These are phyloP conservation scores for Argopecten irradians DNA, from an alignment of 1,140 invertebrate species.

Conservation along the genomic window DNA sequence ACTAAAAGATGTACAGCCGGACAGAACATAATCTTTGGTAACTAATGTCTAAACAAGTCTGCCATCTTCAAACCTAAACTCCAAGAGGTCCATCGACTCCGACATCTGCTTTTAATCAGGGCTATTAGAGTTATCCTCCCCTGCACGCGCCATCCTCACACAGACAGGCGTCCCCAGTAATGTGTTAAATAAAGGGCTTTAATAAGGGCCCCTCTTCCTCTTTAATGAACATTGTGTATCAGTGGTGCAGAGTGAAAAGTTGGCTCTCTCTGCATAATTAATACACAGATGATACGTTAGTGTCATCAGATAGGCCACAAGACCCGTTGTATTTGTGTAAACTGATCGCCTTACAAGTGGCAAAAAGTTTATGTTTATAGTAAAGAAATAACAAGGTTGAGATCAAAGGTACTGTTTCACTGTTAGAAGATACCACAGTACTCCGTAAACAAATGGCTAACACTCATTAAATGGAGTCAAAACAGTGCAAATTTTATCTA, in stretches of 20 bases:
- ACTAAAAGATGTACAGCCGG: background rate
- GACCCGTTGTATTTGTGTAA: background rate
- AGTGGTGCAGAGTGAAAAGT: background rate
- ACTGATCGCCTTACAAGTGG: background rate
- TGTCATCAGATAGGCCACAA: background rate
- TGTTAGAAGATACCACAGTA: background rate
- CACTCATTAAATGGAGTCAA: background rate
- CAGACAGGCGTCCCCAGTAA: background rate
- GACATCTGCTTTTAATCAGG: background rate
- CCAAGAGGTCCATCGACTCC: background rate
- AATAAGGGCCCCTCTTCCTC: background rate
- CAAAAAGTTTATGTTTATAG: background rate
- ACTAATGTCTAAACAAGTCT: background rate
- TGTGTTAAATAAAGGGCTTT: background rate
- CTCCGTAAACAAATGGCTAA: background rate
- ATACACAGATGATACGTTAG: background rate
- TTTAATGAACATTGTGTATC: slow-evolving; percentile 22
- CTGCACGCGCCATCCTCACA: background rate
- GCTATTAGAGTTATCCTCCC: background rate
- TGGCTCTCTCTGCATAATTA: background rate
- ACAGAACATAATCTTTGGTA: background rate
- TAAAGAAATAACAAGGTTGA: slow-evolving; percentile 6
- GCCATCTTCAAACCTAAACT: background rate
- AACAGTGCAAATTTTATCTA: slow-evolving; percentile 11
- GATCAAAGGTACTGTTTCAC: background rate